Base-by-base conservation (phyloP, 2,888 invertebrate species). In the Temnothorax ravouxi region DNA sequence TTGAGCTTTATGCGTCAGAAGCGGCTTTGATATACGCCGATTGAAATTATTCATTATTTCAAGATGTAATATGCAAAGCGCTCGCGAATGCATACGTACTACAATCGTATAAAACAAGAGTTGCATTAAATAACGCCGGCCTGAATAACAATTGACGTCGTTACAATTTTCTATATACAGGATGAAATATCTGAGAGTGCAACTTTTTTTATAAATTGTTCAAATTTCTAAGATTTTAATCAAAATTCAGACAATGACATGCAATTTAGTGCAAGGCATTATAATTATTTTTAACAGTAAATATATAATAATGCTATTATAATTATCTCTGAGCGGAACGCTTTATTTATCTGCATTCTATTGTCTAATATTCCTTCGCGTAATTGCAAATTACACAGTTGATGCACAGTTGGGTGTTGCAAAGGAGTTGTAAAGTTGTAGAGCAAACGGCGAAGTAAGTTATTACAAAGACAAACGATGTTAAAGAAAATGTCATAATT, bases 1-100 rank as follows among this genome's bases (percentile, higher is more conserved):
- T 59, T 69, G 71, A 21, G 44, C 34, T 47, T 71, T 34, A 71
- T 79, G 34, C 71, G 44, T 79, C 54, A 47, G n/a, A 79, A 71
- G 29, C 71, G 34, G 5, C 72, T 79, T 79, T 79, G 72, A 71
- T 47, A 38, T 56, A 9, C 25, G 13, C 13, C 44, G 56, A 71
- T 59, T 79, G n/a, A 77, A 54, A 41, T 56, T 77, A 54, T 56
- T 77, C 44, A 77, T 79, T 71, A 47, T 34, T 59, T 71, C 56
- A 50, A 79, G 29, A 71, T 47, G 21, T 59, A 29, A 29, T 29
- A 75, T 62, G 56, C 79, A 59, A 79, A 79, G 21, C 52, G 47
- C 21, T 52, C 38, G 18, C 25, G 5, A 59, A 50, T 18, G 38
- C 38, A 18, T 44, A 44, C 44, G 6, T 34, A 44, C 44, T 34